phyloP scores from a whole-genome alignment of 2,888 invertebrate species.

The Campopleginae sp. region DNA sequence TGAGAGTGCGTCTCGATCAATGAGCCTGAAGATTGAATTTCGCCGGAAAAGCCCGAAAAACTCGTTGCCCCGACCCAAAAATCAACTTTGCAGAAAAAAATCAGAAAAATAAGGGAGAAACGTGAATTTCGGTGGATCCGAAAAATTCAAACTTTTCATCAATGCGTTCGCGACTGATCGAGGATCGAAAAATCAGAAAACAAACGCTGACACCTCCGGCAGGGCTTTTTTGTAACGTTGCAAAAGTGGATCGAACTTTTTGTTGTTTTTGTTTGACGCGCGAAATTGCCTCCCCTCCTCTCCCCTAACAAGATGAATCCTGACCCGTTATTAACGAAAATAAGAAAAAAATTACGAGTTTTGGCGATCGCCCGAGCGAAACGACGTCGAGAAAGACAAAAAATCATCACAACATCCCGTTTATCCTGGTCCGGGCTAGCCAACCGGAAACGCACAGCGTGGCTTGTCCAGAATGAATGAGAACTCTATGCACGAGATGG shows the following conservation, averaged over 20 bases:
- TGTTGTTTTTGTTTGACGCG: slow-evolving; percentile 42
- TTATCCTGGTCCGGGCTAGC: slow-evolving; percentile 27
- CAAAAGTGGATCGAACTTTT: slow-evolving; percentile 46
- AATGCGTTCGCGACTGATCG: slow-evolving; percentile 53
- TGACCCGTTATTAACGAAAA: slow-evolving; percentile 33
- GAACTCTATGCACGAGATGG: slow-evolving; percentile 47
- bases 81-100: neutral
- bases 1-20: slow-evolving; percentile 12
- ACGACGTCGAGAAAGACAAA: neutral
- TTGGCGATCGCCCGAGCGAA: neutral
- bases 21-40: slow-evolving; percentile 5
- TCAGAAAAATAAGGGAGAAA: neutral
- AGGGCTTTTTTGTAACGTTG: slow-evolving; percentile 36
- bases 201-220: neutral
- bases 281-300: slow-evolving; percentile 31
- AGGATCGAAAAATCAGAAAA: slow-evolving; percentile 27
- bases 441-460: slow-evolving; percentile 45
- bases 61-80: neutral
- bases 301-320: slow-evolving; percentile 36
- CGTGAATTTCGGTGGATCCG: neutral
- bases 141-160: slow-evolving; percentile 1
- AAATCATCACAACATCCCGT: neutral
- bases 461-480: slow-evolving; percentile 65
- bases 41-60: neutral
- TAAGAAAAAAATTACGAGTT: neutral